phyloP scores from a whole-genome alignment of 2,888 invertebrate species.

The Dryococelus australis region DNA sequence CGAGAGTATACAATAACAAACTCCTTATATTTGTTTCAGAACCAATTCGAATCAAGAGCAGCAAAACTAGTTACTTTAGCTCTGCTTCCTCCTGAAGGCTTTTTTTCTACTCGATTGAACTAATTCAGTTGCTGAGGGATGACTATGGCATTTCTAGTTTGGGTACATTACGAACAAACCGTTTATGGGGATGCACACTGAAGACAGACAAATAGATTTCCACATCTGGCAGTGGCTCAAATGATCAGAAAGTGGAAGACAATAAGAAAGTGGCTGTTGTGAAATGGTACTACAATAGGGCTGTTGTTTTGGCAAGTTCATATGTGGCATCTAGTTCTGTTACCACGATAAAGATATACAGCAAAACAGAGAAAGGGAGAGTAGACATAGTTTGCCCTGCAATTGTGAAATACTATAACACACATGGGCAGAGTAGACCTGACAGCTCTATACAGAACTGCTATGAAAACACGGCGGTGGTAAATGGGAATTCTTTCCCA shows the following conservation, averaged over 20 bases:
- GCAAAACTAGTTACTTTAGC: no score
- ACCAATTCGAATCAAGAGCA: no score
- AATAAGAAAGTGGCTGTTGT: background rate
- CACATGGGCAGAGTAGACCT: background rate
- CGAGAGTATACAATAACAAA: no score
- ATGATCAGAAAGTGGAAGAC: slow-evolving; percentile 3
- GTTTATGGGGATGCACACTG: background rate
- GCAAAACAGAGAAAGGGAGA: background rate
- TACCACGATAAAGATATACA: background rate
- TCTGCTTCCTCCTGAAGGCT: no score
- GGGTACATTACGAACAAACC: background rate
- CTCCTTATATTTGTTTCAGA: no score
- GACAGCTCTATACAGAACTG: background rate
- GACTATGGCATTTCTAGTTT: background rate
- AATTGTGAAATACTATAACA: background rate
- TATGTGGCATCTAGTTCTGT: background rate
- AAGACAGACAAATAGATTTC: background rate
- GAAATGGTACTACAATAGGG: background rate
- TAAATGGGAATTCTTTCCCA: background rate
- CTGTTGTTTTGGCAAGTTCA: background rate
- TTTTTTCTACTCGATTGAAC: background rate
- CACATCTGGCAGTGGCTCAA: background rate
- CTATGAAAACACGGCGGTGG: background rate
- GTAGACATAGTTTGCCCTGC: background rate
- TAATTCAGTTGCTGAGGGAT: background rate